Percentiles rank a stretch among this genome's conserved stretches.
Conservation (phyloP, 2,888 invertebrate species). For the Drosophila meridiana region DNA sequence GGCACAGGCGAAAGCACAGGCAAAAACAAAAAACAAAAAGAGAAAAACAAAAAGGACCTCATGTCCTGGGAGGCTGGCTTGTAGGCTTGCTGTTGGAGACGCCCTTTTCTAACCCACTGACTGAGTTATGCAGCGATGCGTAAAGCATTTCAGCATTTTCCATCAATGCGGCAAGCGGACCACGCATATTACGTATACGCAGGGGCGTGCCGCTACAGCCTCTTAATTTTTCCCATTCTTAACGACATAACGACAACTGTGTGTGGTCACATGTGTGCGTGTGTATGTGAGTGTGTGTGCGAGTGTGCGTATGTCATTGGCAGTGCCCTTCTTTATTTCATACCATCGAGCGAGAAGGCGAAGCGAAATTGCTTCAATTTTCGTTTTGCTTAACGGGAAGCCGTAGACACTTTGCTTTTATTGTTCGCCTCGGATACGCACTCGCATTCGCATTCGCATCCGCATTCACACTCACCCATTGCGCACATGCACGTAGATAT, state of each 20-base stretch:
- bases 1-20: conserved; percentile 19
- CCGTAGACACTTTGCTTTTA: conserved; percentile 81
- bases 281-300: conserved; percentile 18
- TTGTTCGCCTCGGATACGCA: conserved; percentile 61
- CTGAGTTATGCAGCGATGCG: conserved; percentile 80
- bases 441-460: conserved; percentile 32
- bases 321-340: conserved; percentile 61
- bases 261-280: conserved; percentile 28
- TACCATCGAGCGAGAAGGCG: conserved; percentile 42
- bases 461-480: conserved; percentile 29
- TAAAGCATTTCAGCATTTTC: conserved; percentile 81
- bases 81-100: conserved; percentile 41
- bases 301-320: conserved; percentile 51
- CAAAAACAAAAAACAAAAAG: conserved; percentile 15
- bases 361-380: conserved; percentile 79
- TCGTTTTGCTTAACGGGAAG: conserved; percentile 77
- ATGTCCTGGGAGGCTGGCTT: conserved; percentile 33
- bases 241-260: conserved; percentile 69
- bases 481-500: background rate
- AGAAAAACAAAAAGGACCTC: conserved; percentile 35
- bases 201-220: conserved; percentile 75
- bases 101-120: conserved; percentile 81
- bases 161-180: conserved; percentile 63
- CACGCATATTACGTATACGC: conserved; percentile 75
- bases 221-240: conserved; percentile 75